These are phyloP conservation scores for Mystacides longicornis DNA, from an alignment of 2,888 invertebrate genomes.

Conservation along the genomic window DNA sequence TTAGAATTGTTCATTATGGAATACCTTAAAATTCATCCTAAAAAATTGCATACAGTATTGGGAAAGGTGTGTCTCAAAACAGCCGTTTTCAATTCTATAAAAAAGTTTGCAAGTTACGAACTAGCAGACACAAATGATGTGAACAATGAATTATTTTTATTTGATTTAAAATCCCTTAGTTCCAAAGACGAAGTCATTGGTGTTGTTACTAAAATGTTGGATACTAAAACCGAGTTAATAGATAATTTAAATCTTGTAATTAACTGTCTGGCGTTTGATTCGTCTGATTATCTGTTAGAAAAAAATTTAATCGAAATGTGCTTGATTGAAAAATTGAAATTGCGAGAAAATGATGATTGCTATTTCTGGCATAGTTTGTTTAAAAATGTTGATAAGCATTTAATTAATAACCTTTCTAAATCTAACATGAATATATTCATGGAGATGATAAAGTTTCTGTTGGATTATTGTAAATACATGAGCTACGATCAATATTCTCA, in stretches of 20 bases:
- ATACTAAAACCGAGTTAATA: constrained; percentile 8
- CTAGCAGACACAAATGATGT: constrained; percentile 25
- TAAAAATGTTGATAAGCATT: constrained; percentile 30
- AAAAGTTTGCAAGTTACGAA: constrained; percentile 29
- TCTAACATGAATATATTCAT: constrained; percentile 34
- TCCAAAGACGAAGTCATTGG: background rate
- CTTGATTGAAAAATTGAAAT: constrained; percentile 10
- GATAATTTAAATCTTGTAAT: constrained; percentile 10
- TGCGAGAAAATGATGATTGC: constrained; percentile 26
- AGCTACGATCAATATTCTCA: constrained; percentile 27
- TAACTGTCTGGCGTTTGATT: constrained; percentile 1
- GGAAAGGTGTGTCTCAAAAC: constrained; percentile 30
- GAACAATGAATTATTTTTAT: constrained; percentile 30
- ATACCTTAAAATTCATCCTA: constrained; percentile 37
- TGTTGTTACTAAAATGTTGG: constrained; percentile 13
- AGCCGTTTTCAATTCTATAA: constrained; percentile 30
- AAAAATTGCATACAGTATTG: constrained; percentile 36
- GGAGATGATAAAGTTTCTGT: constrained; percentile 38
- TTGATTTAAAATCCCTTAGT: constrained; percentile 28
- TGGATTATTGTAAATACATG: constrained; percentile 43
- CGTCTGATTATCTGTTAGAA: background rate
- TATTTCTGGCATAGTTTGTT: constrained; percentile 36
- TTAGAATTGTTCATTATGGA: constrained; percentile 40
- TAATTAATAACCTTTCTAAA: constrained; percentile 33
- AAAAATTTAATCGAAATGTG: constrained; percentile 15